Conservation (phyloP, 2,113 vertebrate species). For the Octodon degus region DNA sequence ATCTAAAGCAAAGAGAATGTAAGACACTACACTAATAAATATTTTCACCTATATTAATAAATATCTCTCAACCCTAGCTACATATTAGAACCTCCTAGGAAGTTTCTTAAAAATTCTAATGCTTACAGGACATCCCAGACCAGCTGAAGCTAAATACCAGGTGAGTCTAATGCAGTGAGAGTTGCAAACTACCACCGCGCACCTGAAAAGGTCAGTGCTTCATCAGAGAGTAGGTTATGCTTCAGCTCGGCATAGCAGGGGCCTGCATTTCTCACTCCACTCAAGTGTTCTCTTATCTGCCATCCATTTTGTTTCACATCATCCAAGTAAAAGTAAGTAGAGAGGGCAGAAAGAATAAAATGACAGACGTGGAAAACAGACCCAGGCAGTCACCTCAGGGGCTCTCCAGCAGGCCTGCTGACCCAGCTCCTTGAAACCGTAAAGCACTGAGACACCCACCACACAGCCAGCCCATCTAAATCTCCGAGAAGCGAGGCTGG, state of each 20-base stretch:
- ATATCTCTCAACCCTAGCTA: background rate
- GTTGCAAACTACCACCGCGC: background rate
- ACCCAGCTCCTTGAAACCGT: background rate
- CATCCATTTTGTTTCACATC: background rate
- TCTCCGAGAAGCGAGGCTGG: background rate
- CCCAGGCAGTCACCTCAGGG: background rate
- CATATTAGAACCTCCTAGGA: background rate
- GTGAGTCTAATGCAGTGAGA: background rate
- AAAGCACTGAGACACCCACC: slow-evolving; percentile 19
- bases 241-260: background rate
- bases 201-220: slow-evolving; percentile 26
- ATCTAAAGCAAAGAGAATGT: background rate
- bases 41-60: background rate
- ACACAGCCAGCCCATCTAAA: background rate
- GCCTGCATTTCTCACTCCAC: background rate
- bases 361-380: background rate
- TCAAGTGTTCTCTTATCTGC: slow-evolving; percentile 25
- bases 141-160: background rate
- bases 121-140: background rate
- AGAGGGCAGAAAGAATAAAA: slow-evolving; percentile 16
- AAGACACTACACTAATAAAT: background rate
- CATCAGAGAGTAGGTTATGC: background rate
- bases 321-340: slow-evolving; percentile 34
- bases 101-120: slow-evolving; percentile 52
- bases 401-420: background rate